Evolutionary conservation across 2,113 vertebrate species (phyloP), one percentile per base, ranked within the genome.

Genomic region (Syngnathus typhle): DNA sequence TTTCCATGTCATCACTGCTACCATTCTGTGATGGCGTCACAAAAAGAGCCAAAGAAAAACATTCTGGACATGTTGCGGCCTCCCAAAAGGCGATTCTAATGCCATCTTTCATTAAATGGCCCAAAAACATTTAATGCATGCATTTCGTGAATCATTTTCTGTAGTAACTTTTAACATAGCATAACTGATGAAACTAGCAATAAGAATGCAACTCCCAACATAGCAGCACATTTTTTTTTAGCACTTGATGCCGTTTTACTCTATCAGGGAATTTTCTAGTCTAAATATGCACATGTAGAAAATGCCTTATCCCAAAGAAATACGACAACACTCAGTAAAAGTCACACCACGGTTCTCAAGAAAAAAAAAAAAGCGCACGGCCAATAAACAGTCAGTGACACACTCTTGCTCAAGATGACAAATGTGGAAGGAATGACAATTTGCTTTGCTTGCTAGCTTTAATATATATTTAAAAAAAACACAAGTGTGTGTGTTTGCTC

Each of bases 381-480:
- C 89, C 93, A 94, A 94, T 93, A 91, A 87, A 86, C 77, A 38
- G 88, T 59, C 77, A 37, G 88, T 59, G 84, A 86, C 71, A 71
- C 74, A 65, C 79, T 76, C 76, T 51, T 62, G 82, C 70, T 68
- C 77, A 73, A 88, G 80, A 78, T 88, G 85, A 90, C 88, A 93
- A 96, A 96, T 96, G 94, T 97, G 93, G 95, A 94, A 89, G 88
- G 91, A 93, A 72, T 95, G 92, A 94, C 93, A 94, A 94, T 94
- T 93, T 90, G 94, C 94, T 98, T 96, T 93, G 95, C 96, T 94
- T 94, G 93, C 92, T 93, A 93, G 94, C 93, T 95, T 98, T 96
- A 15, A 32, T 56, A 56, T 32, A 56, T 23, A 55, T 52, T 47
- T 15, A 6, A 16, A 13, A 56, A 56, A 55, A 94, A 94, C 87